Conservation (phyloP, 2,888 invertebrate genomes). For the Molorchus minor region DNA sequence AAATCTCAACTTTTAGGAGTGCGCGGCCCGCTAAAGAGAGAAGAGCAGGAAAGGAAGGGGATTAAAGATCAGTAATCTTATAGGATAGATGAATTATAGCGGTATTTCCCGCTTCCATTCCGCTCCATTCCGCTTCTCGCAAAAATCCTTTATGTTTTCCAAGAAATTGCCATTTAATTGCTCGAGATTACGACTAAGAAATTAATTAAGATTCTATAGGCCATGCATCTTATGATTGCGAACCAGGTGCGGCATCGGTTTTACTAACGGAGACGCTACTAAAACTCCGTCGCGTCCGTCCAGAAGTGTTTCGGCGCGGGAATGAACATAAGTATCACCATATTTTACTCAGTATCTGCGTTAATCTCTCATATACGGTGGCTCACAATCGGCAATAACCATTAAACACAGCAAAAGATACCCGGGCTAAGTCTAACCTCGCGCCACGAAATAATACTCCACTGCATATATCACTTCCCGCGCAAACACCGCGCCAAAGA, state of each 20-base stretch:
- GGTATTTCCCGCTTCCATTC: constrained; percentile 62
- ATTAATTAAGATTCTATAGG: constrained; percentile 65
- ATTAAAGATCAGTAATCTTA: constrained; percentile 81
- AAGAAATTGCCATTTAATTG: constrained; percentile 64
- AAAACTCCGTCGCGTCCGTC: constrained; percentile 21
- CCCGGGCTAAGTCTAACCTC: constrained; percentile 57
- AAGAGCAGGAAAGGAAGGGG: constrained; percentile 69
- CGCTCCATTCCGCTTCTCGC: constrained; percentile 55
- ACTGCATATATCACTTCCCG: constrained; percentile 56
- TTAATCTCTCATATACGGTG: constrained; percentile 58
- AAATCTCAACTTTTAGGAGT: constrained; percentile 77
- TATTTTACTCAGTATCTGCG: constrained; percentile 58
- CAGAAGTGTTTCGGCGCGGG: constrained; percentile 30
- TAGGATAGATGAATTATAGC: constrained; percentile 75
- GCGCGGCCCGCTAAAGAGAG: constrained; percentile 63
- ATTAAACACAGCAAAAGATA: constrained; percentile 60
- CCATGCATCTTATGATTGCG: constrained; percentile 62
- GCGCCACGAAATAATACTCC: constrained; percentile 55
- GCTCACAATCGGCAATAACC: constrained; percentile 59
- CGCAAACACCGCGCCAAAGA: constrained; percentile 53
- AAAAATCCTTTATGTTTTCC: constrained; percentile 64
- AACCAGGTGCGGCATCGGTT: constrained; percentile 54
- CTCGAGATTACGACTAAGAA: constrained; percentile 62
- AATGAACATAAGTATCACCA: constrained; percentile 51
- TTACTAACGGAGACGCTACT: constrained; percentile 30